A percentile compares a stretch with the other conserved stretches of the same genome.
phyloP scores from a whole-genome alignment of 1,140 invertebrate genomes.

The Zophobas morio region DNA sequence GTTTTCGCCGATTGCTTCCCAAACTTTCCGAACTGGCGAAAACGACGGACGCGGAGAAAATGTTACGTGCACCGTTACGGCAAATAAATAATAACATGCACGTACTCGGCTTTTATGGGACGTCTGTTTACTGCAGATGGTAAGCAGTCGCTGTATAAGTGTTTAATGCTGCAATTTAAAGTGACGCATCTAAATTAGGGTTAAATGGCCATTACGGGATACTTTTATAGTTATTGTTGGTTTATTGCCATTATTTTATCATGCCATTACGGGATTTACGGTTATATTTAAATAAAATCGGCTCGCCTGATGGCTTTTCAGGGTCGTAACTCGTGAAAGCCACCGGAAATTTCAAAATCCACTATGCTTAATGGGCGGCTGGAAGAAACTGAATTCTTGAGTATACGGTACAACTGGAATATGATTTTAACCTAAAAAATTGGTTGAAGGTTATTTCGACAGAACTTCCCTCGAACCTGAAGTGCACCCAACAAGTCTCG shows the following conservation, averaged over 20 bases:
- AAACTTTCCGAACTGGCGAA: background rate
- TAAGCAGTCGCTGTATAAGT: conserved; percentile 37
- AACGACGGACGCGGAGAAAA: background rate
- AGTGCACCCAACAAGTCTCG: too few species aligned
- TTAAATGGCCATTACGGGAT: conserved; percentile 40
- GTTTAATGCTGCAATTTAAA: conserved; percentile 36
- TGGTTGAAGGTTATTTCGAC: background rate
- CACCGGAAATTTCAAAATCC: conserved; percentile 36
- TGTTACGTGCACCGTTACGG: conserved; percentile 5
- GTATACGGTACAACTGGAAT: background rate
- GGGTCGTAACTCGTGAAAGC: conserved; percentile 34
- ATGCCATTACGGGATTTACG: conserved; percentile 39
- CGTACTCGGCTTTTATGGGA: conserved; percentile 7
- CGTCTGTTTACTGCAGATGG: conserved; percentile 33
- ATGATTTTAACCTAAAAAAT: background rate
- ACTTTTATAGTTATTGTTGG: conserved; percentile 42
- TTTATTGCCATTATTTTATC: conserved; percentile 42
- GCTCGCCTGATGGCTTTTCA: conserved; percentile 26
- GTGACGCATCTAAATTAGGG: conserved; percentile 40
- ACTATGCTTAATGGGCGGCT: conserved; percentile 14
- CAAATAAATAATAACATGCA: conserved; percentile 35
- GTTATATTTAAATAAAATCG: conserved; percentile 42
- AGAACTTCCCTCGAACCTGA: too few species aligned
- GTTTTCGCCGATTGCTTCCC: conserved; percentile 47
- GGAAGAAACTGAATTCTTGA: background rate